phyloP scores from a whole-genome alignment of 1,140 invertebrate species.

The Bombus picipes region DNA sequence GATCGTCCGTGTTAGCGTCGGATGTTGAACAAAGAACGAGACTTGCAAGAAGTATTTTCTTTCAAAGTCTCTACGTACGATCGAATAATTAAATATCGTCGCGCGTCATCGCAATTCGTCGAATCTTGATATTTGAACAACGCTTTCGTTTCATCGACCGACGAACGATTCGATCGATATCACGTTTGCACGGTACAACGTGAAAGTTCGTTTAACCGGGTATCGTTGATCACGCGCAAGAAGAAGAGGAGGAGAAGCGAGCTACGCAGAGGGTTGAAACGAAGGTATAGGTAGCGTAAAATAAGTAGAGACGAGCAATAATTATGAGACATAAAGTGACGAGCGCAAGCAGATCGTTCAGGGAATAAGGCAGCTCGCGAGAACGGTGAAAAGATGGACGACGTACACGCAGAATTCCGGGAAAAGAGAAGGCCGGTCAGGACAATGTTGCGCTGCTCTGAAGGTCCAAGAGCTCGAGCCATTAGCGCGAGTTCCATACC shows the following conservation, averaged over 20 bases:
- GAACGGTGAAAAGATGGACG: constrained; percentile 49
- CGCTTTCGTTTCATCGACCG: not conserved
- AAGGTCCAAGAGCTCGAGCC: constrained; percentile 59
- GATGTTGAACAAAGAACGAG: too few species aligned
- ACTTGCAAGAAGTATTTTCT: too few species aligned
- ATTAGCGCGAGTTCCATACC: constrained; percentile 61
- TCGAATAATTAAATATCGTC: not conserved
- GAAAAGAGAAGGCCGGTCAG: constrained; percentile 52
- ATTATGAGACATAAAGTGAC: constrained; percentile 83
- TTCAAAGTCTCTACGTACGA: not conserved
- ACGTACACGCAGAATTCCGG: constrained; percentile 62
- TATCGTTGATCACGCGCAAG: not conserved
- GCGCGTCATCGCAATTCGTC: not conserved
- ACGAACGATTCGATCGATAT: not conserved
- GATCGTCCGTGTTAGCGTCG: too few species aligned
- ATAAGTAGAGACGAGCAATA: constrained; percentile 75
- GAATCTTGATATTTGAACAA: rapidly evolving
- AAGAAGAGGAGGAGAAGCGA: not conserved
- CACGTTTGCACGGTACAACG: not conserved
- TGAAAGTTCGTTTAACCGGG: not conserved
- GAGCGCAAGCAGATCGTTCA: constrained; percentile 69
- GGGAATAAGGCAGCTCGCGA: constrained; percentile 35
- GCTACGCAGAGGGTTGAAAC: not conserved
- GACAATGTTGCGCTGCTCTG: constrained; percentile 65
- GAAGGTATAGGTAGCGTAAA: constrained; percentile 57